Conservation (phyloP, 2,888 invertebrate genomes). For the Chydorus sphaericus region DNA sequence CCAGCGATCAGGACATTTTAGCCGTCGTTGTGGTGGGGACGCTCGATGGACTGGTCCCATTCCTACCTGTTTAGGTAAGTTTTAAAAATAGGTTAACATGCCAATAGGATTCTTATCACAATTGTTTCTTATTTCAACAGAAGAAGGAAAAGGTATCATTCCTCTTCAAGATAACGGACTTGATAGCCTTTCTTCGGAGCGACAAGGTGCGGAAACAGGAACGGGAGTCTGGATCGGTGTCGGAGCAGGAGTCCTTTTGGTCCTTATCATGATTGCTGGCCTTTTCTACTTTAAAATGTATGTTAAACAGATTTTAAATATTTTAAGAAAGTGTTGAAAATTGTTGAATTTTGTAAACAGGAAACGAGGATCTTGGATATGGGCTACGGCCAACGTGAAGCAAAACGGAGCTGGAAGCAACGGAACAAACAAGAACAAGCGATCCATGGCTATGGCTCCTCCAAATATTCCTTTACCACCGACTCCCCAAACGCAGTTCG, state of each 20-base stretch:
- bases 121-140: not conserved
- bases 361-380: slow-evolving; percentile 12
- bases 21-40: slow-evolving; percentile 53
- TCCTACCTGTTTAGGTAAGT: slow-evolving; percentile 69
- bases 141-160: not conserved
- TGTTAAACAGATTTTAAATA: slow-evolving; percentile 21
- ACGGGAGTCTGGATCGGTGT: slow-evolving; percentile 69
- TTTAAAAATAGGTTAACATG: not conserved
- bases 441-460: slow-evolving; percentile 2
- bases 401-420: not conserved
- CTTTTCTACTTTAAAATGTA: slow-evolving; percentile 67
- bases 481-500: slow-evolving; percentile 7
- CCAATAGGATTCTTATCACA: not conserved
- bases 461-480: slow-evolving; percentile 13
- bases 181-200: slow-evolving; percentile 31
- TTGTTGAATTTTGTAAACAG: not conserved
- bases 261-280: slow-evolving; percentile 59
- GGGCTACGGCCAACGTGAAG: not conserved
- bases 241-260: slow-evolving; percentile 64
- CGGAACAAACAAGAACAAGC: slow-evolving; percentile 3
- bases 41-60: slow-evolving; percentile 69
- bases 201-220: slow-evolving; percentile 56
- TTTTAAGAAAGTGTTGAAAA: not conserved
- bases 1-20: slow-evolving; percentile 36
- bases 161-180: not conserved